Conservation (phyloP, 2,113 vertebrate species). For the Addax nasomaculatus region DNA sequence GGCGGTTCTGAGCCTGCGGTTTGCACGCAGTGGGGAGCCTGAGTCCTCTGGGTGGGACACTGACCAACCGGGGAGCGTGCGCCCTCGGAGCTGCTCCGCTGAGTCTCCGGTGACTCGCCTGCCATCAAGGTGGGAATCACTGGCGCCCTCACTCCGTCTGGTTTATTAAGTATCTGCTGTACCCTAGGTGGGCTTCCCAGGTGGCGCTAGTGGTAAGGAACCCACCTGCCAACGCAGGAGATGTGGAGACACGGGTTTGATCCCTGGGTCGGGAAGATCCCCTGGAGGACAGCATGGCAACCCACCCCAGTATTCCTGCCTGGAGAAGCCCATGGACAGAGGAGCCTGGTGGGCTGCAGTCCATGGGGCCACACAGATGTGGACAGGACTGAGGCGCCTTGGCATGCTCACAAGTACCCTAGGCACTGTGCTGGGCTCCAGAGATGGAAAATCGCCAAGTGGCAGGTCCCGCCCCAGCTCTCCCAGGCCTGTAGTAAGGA, state of each 20-base stretch:
- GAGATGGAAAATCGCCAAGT: background rate
- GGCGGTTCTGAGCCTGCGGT: background rate
- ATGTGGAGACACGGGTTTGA: background rate
- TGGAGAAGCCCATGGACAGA: background rate
- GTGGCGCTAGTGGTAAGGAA: background rate
- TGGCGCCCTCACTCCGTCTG: background rate
- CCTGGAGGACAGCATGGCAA: background rate
- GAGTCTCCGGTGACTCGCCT: background rate
- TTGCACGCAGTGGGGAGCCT: background rate
- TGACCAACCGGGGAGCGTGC: too few species aligned
- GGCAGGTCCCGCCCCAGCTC: background rate
- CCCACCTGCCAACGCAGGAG: background rate
- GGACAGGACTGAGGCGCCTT: background rate
- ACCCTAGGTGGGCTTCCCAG: background rate
- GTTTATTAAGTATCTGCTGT: background rate
- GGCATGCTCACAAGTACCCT: background rate
- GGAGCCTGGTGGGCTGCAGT: background rate
- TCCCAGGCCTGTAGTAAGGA: rapidly evolving
- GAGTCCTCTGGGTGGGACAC: background rate
- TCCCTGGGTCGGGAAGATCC: background rate
- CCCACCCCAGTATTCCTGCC: background rate
- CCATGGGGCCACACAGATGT: background rate
- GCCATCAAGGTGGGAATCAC: background rate
- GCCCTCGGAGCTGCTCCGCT: background rate
- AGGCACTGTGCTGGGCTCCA: background rate